phyloP scores from a whole-genome alignment of 2,888 invertebrate species.

The Eumerus sabulonum region DNA sequence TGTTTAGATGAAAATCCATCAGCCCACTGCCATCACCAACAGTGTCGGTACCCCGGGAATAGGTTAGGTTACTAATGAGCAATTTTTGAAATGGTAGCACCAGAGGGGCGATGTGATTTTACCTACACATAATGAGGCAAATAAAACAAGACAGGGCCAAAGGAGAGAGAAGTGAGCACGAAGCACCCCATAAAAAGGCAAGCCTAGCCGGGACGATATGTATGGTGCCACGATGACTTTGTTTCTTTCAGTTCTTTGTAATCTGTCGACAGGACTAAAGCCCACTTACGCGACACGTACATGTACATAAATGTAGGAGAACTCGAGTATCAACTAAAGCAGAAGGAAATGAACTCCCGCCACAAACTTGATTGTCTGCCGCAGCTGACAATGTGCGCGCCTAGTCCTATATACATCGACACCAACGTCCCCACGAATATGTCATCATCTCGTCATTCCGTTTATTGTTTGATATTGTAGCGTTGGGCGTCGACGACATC shows the following conservation, averaged over 20 bases:
- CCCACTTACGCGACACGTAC: slow-evolving; percentile 47
- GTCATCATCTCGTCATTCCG: slow-evolving; percentile 50
- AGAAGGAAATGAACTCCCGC: slow-evolving; percentile 63
- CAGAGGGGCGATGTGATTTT: slow-evolving; percentile 41
- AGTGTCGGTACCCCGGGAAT: slow-evolving; percentile 12
- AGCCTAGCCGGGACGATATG: slow-evolving; percentile 21
- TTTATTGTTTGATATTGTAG: background rate
- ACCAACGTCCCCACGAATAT: slow-evolving; percentile 57
- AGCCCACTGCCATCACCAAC: slow-evolving; percentile 13
- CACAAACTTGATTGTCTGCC: slow-evolving; percentile 67
- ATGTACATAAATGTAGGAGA: slow-evolving; percentile 29
- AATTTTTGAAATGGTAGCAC: slow-evolving; percentile 45
- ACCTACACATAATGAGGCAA: slow-evolving; percentile 46
- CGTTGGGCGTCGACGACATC: slow-evolving; percentile 5
- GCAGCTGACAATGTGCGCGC: slow-evolving; percentile 64
- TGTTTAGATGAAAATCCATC: background rate
- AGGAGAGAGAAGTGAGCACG: slow-evolving; percentile 38
- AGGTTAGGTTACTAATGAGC: slow-evolving; percentile 58
- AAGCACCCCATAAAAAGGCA: slow-evolving; percentile 42
- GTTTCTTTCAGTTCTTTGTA: no score
- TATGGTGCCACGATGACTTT: slow-evolving; percentile 24
- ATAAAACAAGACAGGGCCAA: slow-evolving; percentile 48
- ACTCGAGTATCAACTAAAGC: slow-evolving; percentile 57
- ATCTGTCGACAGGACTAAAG: slow-evolving; percentile 5
- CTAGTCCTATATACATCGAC: slow-evolving; percentile 67